Base-by-base conservation (phyloP, 2,797 vertebrate species). In the Petrocephalus sullivani region DNA sequence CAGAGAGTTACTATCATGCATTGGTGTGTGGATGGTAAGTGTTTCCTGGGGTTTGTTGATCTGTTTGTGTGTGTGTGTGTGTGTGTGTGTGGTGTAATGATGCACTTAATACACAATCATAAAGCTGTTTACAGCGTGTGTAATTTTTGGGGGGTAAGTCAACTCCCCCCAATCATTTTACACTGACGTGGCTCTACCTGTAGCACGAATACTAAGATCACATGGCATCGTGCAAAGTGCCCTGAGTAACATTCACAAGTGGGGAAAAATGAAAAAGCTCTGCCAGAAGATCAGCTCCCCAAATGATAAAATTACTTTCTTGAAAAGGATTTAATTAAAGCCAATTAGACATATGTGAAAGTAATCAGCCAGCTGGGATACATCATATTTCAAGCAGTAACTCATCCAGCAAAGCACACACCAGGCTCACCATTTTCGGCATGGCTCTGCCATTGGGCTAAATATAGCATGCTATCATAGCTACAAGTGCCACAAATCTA, bases 311-410 rank as follows among this genome's bases (percentile, higher is more conserved):
- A 23, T 19, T 28, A 51, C n/a, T 54, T 51, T 28, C 0, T 14
- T 54, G 81, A 83, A n/a, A 37, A 78, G 41, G 37, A 83, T 83
- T 54, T 83, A 83, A 58, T 60, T 58, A 60, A 86, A 58, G 23
- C 33, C 57, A 86, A 83, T 83, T 21, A 83, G 81, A 83, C 81
- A 23, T 28, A 58, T 85, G 54, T 58, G 87, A 46, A 82, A n/a
- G 53, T 56, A 88, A 88, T 85, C 49, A 88, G 46, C 37, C 56
- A 41, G 16, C 87, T 37, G 78, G 78, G 58, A 60, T 60, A 21
- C 54, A 82, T 57, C 78, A 49, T 51, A 51, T 67, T 88, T 58
- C 84, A 28, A n/a, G 81, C 78, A 19, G 1, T 37, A 51, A 41
- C 82, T 16, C 81, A 67, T n/a, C 78, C 53, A 4, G 33, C 46